Evolutionary conservation across 2,113 vertebrate species (phyloP).

Genomic region (Cyrtonyx montezumae): DNA sequence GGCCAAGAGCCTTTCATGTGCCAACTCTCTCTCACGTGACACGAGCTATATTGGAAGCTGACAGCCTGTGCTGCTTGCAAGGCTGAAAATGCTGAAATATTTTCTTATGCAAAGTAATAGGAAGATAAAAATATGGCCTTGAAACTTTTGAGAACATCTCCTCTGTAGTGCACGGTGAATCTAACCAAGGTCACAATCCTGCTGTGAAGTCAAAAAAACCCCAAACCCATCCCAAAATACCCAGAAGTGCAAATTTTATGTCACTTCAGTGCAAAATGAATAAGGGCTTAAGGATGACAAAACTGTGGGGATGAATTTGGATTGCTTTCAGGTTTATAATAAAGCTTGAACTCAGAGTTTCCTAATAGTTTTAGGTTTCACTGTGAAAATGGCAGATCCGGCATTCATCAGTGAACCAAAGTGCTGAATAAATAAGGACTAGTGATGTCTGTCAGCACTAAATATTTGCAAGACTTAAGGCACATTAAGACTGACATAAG

Average conservation of each 20-base stretch:
- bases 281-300: not conserved
- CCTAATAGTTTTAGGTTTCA: not conserved
- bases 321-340: not conserved
- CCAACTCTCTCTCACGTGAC: not conserved
- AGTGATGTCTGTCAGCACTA: not conserved
- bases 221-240: not conserved
- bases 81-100: slow-evolving; percentile 16
- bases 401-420: slow-evolving; percentile 14
- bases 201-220: not conserved
- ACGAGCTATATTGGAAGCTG: slow-evolving; percentile 12
- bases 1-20: slow-evolving; percentile 6
- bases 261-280: not conserved
- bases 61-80: not conserved
- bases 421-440: slow-evolving; percentile 3
- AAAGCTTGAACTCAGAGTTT: slow-evolving; percentile 9
- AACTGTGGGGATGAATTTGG: not conserved
- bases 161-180: not conserved
- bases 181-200: not conserved
- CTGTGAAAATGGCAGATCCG: not conserved
- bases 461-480: not conserved
- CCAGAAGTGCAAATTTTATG: not conserved
- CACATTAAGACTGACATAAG: slow-evolving; percentile 25
- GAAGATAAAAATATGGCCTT: not conserved
- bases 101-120: not conserved
- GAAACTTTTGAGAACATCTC: not conserved